Conservation (phyloP, 2,888 invertebrate genomes). For the Nezara viridula region DNA sequence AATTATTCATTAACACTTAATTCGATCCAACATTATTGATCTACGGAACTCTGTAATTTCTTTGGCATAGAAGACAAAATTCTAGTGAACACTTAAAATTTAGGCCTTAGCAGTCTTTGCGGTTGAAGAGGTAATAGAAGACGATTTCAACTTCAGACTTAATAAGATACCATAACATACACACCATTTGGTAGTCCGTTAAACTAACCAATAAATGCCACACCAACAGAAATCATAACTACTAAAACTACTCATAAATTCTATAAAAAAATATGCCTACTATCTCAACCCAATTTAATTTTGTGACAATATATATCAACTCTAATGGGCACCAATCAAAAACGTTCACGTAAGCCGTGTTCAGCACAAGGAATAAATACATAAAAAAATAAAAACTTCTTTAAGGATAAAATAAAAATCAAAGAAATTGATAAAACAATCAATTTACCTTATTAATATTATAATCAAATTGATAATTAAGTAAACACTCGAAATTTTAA, state of each 20-base stretch:
- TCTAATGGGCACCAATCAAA: slow-evolving; percentile 16
- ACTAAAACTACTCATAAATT: slow-evolving; percentile 49
- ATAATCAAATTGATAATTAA: slow-evolving; percentile 20
- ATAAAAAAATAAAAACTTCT: slow-evolving; percentile 18
- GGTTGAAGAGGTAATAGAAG: slow-evolving; percentile 27
- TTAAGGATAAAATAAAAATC: neutral
- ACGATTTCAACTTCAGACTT: slow-evolving; percentile 27
- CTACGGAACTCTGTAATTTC: slow-evolving; percentile 16
- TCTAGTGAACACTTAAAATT: slow-evolving; percentile 25
- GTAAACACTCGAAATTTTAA: neutral
- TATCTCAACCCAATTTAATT: slow-evolving; percentile 3
- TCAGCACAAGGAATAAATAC: slow-evolving; percentile 20
- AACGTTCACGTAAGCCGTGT: neutral
- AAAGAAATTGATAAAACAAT: neutral
- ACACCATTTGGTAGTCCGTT: slow-evolving; percentile 49
- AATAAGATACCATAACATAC: slow-evolving; percentile 53
- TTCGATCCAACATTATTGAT: neutral
- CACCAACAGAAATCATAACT: slow-evolving; percentile 55
- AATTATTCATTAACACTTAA: neutral
- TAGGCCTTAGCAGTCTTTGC: slow-evolving; percentile 54
- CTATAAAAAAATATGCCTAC: slow-evolving; percentile 42
- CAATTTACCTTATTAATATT: neutral
- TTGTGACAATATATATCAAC: neutral
- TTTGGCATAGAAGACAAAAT: slow-evolving; percentile 50
- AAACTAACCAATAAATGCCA: slow-evolving; percentile 58